These are phyloP conservation scores for Manis javanica DNA, from an alignment of 2,797 vertebrate species.

Conservation along the genomic window DNA sequence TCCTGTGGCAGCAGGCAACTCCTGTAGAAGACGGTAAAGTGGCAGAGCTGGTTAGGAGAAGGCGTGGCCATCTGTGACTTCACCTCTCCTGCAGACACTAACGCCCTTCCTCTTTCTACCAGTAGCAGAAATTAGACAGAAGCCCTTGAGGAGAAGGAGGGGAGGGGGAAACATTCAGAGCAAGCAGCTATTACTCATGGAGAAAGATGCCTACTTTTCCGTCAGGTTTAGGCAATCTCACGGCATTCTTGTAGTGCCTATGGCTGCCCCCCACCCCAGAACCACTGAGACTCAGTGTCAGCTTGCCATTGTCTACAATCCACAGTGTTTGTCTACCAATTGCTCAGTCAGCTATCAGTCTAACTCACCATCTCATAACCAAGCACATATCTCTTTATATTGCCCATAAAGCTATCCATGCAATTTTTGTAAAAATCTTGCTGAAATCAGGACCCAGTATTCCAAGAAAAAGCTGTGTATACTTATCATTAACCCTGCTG, in stretches of 20 bases:
- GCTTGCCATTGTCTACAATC: background rate
- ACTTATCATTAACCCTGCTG: background rate
- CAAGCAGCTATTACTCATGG: background rate
- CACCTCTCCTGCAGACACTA: background rate
- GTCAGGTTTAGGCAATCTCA: background rate
- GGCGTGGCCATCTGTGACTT: background rate
- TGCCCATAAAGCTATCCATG: background rate
- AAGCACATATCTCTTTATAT: background rate
- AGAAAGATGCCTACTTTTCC: background rate
- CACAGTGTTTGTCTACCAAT: background rate
- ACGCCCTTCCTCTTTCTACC: background rate
- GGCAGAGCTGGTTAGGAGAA: background rate
- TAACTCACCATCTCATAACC: background rate
- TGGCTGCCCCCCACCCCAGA: background rate
- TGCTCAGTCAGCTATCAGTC: background rate
- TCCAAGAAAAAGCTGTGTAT: background rate
- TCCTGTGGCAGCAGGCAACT: background rate
- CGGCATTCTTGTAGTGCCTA: accelerated
- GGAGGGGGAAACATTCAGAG: background rate
- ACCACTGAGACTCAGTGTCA: background rate
- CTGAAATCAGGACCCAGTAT: background rate
- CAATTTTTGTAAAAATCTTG: background rate
- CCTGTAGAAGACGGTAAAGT: background rate
- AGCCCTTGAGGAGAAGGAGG: background rate
- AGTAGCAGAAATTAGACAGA: background rate